These are phyloP conservation scores for Myotis lucifugus DNA, from an alignment of 2,113 vertebrate species.

Conservation along the genomic window DNA sequence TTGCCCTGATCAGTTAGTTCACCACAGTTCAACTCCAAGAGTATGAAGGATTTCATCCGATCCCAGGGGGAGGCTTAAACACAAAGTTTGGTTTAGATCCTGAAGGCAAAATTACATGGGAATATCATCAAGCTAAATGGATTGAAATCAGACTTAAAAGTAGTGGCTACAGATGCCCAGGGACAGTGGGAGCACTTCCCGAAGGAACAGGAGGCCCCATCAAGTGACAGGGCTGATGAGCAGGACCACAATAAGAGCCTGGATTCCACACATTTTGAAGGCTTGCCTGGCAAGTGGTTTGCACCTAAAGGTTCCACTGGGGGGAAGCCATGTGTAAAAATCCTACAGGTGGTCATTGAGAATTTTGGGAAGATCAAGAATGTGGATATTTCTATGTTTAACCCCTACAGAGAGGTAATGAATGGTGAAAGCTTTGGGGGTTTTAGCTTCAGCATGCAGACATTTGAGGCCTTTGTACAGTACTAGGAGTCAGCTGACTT, in stretches of 20 bases:
- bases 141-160: slow-evolving; percentile 77
- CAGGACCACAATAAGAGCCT: slow-evolving; percentile 56
- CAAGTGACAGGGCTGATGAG: slow-evolving; percentile 47
- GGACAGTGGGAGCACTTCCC: slow-evolving; percentile 76
- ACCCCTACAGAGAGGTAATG: slow-evolving; percentile 83
- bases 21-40: slow-evolving; percentile 82
- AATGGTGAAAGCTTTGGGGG: slow-evolving; percentile 71
- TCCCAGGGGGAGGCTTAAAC: slow-evolving; percentile 85
- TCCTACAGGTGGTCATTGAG: slow-evolving; percentile 82
- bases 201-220: slow-evolving; percentile 30
- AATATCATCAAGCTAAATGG: slow-evolving; percentile 80
- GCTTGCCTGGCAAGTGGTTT: slow-evolving; percentile 86
- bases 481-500: slow-evolving; percentile 81
- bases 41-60: slow-evolving; percentile 80
- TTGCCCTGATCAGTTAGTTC: slow-evolving; percentile 85
- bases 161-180: slow-evolving; percentile 76
- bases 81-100: slow-evolving; percentile 74
- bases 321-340: slow-evolving; percentile 82
- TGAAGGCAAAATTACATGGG: slow-evolving; percentile 83
- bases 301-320: slow-evolving; percentile 76
- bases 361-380: slow-evolving; percentile 84
- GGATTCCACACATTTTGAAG: slow-evolving; percentile 81
- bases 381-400: slow-evolving; percentile 85
- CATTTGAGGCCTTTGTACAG: slow-evolving; percentile 85
- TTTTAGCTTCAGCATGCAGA: slow-evolving; percentile 79